Percentiles rank a stretch among this genome's conserved stretches.
These are phyloP conservation scores for Aculops lycopersici DNA, from an alignment of 1,140 invertebrate species.

Conservation along the genomic window DNA sequence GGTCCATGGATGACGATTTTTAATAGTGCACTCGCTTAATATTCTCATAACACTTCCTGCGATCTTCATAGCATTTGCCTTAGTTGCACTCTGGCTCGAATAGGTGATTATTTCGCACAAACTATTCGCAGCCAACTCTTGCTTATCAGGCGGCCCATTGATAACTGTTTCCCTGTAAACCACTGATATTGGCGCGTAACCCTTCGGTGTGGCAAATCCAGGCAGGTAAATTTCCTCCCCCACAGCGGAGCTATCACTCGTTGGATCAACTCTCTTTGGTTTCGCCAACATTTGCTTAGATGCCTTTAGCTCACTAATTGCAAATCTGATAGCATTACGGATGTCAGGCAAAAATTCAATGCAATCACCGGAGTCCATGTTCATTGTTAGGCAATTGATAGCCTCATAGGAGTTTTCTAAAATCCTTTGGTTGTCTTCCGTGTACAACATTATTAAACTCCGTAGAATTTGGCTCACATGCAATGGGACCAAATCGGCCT, in stretches of 20 bases:
- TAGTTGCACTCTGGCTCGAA: slow-evolving; percentile 46
- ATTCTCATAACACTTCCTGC: slow-evolving; percentile 89
- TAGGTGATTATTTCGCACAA: slow-evolving; percentile 63
- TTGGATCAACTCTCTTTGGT: not conserved
- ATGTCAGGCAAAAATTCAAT: slow-evolving; percentile 52
- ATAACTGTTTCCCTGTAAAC: slow-evolving; percentile 82
- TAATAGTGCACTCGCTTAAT: slow-evolving; percentile 23
- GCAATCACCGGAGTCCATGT: slow-evolving; percentile 41
- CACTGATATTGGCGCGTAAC: slow-evolving; percentile 63
- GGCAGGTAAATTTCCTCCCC: slow-evolving; percentile 32
- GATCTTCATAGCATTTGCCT: slow-evolving; percentile 77
- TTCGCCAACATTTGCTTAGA: not conserved
- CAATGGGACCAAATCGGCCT: slow-evolving; percentile 44
- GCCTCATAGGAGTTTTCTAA: slow-evolving; percentile 59
- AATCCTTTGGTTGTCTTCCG: slow-evolving; percentile 40
- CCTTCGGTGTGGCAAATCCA: slow-evolving; percentile 70
- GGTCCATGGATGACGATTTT: slow-evolving; percentile 63
- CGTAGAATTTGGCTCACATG: slow-evolving; percentile 58
- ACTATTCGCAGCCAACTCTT: slow-evolving; percentile 73
- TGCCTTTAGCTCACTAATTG: slow-evolving; percentile 42
- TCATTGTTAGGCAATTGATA: slow-evolving; percentile 58
- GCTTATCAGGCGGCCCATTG: slow-evolving; percentile 66
- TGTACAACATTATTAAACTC: slow-evolving; percentile 51
- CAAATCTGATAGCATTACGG: slow-evolving; percentile 57
- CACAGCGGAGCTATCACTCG: not conserved